Percentiles rank a stretch among this genome's conserved stretches.
Conservation (phyloP, 2,113 vertebrate genomes). For the Diadophis punctatus region DNA sequence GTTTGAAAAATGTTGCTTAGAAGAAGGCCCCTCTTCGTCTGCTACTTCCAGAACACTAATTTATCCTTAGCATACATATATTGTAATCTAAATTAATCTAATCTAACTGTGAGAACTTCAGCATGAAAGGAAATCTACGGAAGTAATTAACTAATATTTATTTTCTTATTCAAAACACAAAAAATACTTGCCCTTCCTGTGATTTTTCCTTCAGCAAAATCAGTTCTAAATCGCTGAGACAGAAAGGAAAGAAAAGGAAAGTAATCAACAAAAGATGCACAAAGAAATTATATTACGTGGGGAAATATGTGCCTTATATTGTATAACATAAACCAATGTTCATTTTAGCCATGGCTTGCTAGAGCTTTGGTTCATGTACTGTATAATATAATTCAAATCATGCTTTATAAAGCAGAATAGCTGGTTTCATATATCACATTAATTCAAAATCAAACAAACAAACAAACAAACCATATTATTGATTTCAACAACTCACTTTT, state of each 20-base stretch:
- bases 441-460: not conserved
- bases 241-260: constrained; percentile 40
- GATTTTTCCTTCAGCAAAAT: constrained; percentile 98
- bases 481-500: not conserved
- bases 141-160: not conserved
- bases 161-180: not conserved
- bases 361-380: not conserved
- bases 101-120: not conserved
- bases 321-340: not conserved
- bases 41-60: not conserved
- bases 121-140: not conserved
- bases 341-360: not conserved
- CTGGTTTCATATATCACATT: not conserved
- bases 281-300: not conserved
- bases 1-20: not conserved
- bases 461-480: not conserved
- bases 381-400: not conserved
- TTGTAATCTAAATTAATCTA: not conserved
- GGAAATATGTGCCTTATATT: not conserved
- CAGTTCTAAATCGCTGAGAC: constrained; percentile 93
- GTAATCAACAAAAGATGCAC: not conserved
- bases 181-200: constrained; percentile 89
- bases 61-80: not conserved
- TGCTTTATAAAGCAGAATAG: not conserved
- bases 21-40: not conserved